Percentiles rank a stretch among this genome's conserved stretches.
phyloP scores from a whole-genome alignment of 2,888 invertebrate genomes.

The Enoplolaimus lenunculus region DNA sequence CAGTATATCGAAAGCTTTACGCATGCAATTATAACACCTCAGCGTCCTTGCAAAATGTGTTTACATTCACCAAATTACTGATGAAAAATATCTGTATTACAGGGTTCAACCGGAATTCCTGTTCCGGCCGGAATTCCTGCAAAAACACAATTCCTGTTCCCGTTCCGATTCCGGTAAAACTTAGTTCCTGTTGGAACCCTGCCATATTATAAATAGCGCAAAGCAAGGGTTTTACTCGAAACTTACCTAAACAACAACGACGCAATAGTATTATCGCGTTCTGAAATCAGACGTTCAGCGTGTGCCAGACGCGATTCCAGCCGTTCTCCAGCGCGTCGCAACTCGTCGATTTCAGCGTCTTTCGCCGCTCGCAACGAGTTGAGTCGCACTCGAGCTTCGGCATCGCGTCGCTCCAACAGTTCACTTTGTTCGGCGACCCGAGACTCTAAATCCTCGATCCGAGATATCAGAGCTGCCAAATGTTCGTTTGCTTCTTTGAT shows the following conservation, averaged over 20 bases:
- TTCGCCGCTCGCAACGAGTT: background rate
- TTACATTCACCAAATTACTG: no score
- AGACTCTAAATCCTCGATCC: conserved; percentile 23
- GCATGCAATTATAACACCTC: no score
- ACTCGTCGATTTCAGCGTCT: background rate
- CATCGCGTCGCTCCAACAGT: conserved; percentile 22
- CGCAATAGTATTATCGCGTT: background rate
- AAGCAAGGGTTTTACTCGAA: no score
- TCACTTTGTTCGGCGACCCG: conserved; percentile 22
- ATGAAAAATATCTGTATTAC: no score
- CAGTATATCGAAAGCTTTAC: no score
- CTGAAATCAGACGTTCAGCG: background rate
- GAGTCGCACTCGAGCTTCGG: conserved; percentile 1
- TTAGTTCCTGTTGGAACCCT: no score
- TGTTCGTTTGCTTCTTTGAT: conserved; percentile 25
- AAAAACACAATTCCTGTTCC: no score
- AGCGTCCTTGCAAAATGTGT: no score
- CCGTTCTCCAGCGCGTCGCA: background rate
- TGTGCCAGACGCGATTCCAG: background rate
- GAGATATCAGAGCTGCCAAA: conserved; percentile 15
- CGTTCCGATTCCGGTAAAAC: no score
- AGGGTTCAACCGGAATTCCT: no score
- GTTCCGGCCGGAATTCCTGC: no score
- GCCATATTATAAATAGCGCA: no score
- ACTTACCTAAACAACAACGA: background rate